These are phyloP conservation scores for Hapalemur alaotrensis DNA, from an alignment of 2,797 vertebrate species.

Conservation along the genomic window DNA sequence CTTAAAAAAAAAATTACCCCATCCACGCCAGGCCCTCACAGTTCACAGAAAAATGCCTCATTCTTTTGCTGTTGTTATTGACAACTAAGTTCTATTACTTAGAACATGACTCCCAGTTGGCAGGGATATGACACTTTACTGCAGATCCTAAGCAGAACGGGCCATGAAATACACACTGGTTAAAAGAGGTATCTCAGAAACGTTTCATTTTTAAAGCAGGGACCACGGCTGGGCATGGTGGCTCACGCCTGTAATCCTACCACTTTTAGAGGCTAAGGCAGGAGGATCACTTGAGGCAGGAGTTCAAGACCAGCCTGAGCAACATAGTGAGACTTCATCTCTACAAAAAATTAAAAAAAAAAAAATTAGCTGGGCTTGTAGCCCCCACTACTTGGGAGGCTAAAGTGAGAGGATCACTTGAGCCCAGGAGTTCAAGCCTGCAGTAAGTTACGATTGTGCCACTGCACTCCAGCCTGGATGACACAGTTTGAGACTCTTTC, in stretches of 20 bases:
- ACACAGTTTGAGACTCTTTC: not conserved
- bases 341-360: not conserved
- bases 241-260: not conserved
- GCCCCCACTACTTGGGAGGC: not conserved
- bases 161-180: not conserved
- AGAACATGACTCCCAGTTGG: not conserved
- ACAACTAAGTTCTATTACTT: not conserved
- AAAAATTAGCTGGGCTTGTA: not conserved
- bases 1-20: not conserved
- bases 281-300: not conserved
- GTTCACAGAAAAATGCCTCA: conserved; percentile 28
- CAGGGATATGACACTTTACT: not conserved
- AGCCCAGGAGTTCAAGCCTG: not conserved
- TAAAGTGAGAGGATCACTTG: not conserved
- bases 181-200: not conserved
- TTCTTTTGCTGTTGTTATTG: conserved; percentile 17
- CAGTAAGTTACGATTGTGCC: not conserved
- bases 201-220: not conserved
- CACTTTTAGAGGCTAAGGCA: not conserved
- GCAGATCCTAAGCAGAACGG: not conserved
- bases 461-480: not conserved
- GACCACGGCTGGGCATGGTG: not conserved
- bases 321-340: not conserved
- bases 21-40: not conserved
- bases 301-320: not conserved